These are phyloP conservation scores for Calliopsis andreniformis DNA, from an alignment of 1,140 invertebrate genomes.

Conservation along the genomic window DNA sequence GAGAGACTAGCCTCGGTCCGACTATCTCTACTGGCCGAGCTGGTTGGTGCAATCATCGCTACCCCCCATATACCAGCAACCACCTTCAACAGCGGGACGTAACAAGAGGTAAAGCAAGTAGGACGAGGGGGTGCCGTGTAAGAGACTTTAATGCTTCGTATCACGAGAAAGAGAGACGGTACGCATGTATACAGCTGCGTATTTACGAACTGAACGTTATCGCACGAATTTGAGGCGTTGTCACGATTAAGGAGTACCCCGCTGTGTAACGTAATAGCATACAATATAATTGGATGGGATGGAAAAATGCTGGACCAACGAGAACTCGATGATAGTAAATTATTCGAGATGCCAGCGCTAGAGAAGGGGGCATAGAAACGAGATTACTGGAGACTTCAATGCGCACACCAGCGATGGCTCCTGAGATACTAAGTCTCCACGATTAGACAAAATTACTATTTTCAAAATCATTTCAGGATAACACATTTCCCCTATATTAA, in stretches of 20 bases:
- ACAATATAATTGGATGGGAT: not conserved
- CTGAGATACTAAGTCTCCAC: not conserved
- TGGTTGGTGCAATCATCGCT: conserved; percentile 52
- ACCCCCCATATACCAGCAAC: conserved; percentile 42
- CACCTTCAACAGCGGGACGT: conserved; percentile 31
- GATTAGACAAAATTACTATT: not conserved
- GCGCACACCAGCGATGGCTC: not conserved
- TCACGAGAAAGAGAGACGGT: conserved; percentile 35
- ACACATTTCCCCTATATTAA: too few species aligned
- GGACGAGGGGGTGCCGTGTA: conserved; percentile 36
- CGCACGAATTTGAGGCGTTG: conserved; percentile 39
- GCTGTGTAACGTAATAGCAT: not conserved
- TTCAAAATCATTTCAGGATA: too few species aligned
- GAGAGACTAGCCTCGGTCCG: not conserved
- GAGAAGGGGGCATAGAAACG: not conserved
- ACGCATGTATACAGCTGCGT: conserved; percentile 12
- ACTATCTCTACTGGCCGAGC: conserved; percentile 30
- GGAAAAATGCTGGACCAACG: not conserved
- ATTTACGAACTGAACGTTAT: conserved; percentile 32
- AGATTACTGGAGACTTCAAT: not conserved
- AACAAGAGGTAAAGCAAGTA: conserved; percentile 32
- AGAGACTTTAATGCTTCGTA: conserved; percentile 56
- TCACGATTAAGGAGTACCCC: conserved; percentile 17
- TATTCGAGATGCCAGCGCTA: not conserved
- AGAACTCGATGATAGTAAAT: not conserved